Base-by-base conservation (phyloP, 2,797 vertebrate species). In the Pitangus sulphuratus region DNA sequence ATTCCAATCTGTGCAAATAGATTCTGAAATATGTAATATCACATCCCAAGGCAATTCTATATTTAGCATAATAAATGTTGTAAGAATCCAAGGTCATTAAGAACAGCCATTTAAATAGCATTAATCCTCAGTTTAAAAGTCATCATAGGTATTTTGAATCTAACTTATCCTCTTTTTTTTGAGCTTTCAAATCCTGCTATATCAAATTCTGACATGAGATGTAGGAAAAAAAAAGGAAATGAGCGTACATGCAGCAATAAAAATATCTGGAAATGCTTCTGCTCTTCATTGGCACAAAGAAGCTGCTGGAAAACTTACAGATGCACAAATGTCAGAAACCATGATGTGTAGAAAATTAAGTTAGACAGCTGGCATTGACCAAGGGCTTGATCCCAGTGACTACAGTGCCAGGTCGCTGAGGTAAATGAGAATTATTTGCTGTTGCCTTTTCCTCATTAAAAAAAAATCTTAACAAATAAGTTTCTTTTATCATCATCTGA, bases 251-350 rank as follows among this genome's bases (percentile, higher is more conserved):
- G 64, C 16, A 95, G 47, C 57, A 97, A 91, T 75, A 95, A 91
- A 87, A 95, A 97, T 96, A 97, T 97, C 95, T 98, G 93, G 79
- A 97, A 96, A 89, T 45, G 87, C 25, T 95, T 96, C 92, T 92
- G 57, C 56, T 97, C 97, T 97, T 89, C 78, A 84, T 70, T 97
- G 96, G 92, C 96, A 97, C 93, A 95, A 94, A 97, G 84, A 78
- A 87, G 75, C 58, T 96, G 87, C 91, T 97, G 96, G 95, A 97
- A 98, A 97, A 87, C 90, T 96, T 98, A 97, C 95, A 97, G 93
- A 96, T 94, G 53, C 93, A 85, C 78, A 94, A 97, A 93, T 95
- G 51, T 94, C 79, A 93, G 90, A 81, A 98, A 95, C 75, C 93
- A 85, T 66, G 64, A 68, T 93, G 96, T 95, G 93, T 84, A 93